phyloP scores from a whole-genome alignment of 2,797 vertebrate genomes.

The Paedocypris micromegethes region DNA sequence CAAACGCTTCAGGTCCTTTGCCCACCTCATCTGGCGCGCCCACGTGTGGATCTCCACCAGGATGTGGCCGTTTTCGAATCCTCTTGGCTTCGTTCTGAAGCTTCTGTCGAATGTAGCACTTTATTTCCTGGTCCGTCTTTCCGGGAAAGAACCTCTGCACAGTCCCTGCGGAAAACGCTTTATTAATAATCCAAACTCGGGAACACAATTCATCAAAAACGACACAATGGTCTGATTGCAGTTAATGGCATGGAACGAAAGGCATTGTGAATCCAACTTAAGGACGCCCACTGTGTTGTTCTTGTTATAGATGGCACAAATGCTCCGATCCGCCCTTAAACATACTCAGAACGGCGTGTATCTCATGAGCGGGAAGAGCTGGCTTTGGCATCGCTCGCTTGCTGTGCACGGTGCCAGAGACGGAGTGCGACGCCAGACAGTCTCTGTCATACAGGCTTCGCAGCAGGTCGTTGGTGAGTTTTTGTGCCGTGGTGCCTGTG shows the following conservation, averaged over 20 bases:
- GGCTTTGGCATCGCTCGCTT: constrained; percentile 53
- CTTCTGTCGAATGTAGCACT: constrained; percentile 59
- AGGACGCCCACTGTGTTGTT: background rate
- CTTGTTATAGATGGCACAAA: constrained; percentile 5
- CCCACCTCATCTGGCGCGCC: background rate
- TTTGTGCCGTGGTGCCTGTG: constrained; percentile 54
- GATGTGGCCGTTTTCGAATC: constrained; percentile 47
- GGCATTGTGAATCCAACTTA: background rate
- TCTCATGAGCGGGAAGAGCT: constrained; percentile 51
- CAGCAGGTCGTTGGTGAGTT: constrained; percentile 56
- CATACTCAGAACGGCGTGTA: constrained; percentile 54
- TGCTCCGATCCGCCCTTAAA: background rate
- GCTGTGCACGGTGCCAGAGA: constrained; percentile 54
- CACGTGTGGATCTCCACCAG: constrained; percentile 6
- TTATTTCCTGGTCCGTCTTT: constrained; percentile 56
- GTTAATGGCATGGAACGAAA: constrained; percentile 23
- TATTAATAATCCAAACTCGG: constrained; percentile 6
- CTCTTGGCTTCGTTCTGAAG: constrained; percentile 58
- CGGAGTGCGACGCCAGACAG: constrained; percentile 58
- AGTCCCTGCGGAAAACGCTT: constrained; percentile 41
- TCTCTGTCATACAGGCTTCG: constrained; percentile 54
- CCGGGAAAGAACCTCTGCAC: constrained; percentile 54
- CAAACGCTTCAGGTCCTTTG: background rate
- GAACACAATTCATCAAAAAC: constrained; percentile 19
- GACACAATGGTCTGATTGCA: constrained; percentile 22